Base-by-base conservation (phyloP, 2,113 vertebrate genomes). In the Siphamia tubifer region DNA sequence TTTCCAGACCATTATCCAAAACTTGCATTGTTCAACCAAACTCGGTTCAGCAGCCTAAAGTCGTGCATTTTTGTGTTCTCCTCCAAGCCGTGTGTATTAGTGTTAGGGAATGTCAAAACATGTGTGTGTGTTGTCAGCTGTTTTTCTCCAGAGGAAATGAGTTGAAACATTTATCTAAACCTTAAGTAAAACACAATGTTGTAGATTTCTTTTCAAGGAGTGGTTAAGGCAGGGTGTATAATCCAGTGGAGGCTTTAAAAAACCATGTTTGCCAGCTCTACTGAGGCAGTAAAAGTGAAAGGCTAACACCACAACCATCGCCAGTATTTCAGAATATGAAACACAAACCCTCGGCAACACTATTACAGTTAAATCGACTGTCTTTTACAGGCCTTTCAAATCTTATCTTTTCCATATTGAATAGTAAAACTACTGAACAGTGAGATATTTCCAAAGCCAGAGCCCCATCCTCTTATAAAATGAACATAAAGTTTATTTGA, bases 141-240 rank as follows among this genome's bases (percentile, higher is more conserved):
- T 54, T 44, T 48, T 27, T 8, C 21, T 52, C 20, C 35, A 23
- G 44, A 42, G 43, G 31, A 45, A 45, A 70, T 23, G 49, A 24
- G 24, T 23, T 30, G 16, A 12, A 31, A 60, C 17, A 32, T 8
- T 51, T 36, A 36, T 51, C 24, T 30, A 61, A 42, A 54, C 34
- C 54, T 42, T 79, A 83, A 88, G 62, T 70, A 54, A 82, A 86
- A 74, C 77, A 77, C 79, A 31, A 82, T 81, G 67, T 67, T 34
- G 51, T 39, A 49, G 64, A 63, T 68, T 73, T 60, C 42, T 44
- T 38, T 53, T 60, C 43, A 24, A 48, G 23, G 66, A 71, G 61
- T 53, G 44, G 31, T 47, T 42, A 51, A 42, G 52, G 15, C 48
- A 10, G 43, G 38, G 56, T 70, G 49, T 67, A 24, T 63, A 57